A percentile compares a stretch with the other conserved stretches of the same genome.
Conservation (phyloP, 2,113 vertebrate species). For the Pomatostomus ruficeps region DNA sequence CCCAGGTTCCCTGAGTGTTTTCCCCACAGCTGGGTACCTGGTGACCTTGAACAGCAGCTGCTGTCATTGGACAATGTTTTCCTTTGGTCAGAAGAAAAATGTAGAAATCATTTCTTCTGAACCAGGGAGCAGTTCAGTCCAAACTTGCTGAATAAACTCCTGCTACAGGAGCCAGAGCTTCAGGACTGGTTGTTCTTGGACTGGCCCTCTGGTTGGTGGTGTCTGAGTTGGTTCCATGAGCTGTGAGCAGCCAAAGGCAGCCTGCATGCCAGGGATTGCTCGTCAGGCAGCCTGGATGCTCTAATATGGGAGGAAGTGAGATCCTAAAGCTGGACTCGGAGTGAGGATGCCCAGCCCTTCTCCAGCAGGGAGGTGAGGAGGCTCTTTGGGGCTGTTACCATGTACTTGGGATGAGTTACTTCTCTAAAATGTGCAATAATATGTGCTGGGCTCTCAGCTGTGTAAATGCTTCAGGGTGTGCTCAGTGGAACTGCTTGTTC, state of each 20-base stretch:
- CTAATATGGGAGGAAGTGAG: not conserved
- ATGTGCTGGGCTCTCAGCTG: not conserved
- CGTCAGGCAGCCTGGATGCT: not conserved
- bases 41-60: constrained; percentile 26
- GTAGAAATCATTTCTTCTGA: not conserved
- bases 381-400: not conserved
- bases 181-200: not conserved
- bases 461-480: not conserved
- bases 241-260: not conserved
- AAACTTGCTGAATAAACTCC: not conserved
- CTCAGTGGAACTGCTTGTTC: not conserved
- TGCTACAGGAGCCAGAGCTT: not conserved
- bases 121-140: not conserved
- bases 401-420: not conserved
- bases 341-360: not conserved
- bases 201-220: not conserved
- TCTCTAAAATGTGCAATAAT: not conserved
- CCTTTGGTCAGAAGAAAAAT: not conserved
- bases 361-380: not conserved
- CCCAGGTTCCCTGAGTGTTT: not conserved
- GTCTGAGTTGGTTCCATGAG: not conserved
- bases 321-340: not conserved
- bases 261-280: not conserved
- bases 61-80: not conserved
- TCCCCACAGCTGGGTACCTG: not conserved